Base-by-base conservation (phyloP, 2,797 vertebrate genomes). In the Phoxinus dragarum region DNA sequence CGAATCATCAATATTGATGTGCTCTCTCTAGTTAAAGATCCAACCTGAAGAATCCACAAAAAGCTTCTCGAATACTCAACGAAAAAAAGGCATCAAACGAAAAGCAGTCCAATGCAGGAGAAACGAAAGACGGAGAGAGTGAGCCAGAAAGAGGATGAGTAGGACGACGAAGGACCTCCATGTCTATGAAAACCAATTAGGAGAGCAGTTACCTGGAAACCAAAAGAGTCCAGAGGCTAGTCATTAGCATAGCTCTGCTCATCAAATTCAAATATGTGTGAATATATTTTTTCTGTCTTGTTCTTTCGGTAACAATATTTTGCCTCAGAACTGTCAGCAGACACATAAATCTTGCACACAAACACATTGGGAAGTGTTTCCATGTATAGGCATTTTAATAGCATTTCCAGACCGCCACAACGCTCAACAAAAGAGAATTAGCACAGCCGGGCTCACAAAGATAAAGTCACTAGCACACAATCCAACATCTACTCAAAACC, bases 161-260 rank as follows among this genome's bases (percentile, higher is more conserved):
- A 80, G 61, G 64, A 82, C 68, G 80, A 86, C 80, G 61, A 78
- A 73, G 44, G 44, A 59, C 74, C 84, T 83, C 67, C 85, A 75
- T 87, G 87, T 67, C 85, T 88, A 89, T 85, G 80, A 90, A 92
- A 87, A 80, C 80, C 83, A 90, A 92, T 93, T 90, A 92, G 67
- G 74, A 64, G 49, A 88, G 88, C 87, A 80, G 91, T 93, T 93
- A 93, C 93, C 92, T 93, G 93, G 91, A 93, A 92, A 94, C 92
- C 90, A 81, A 82, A 84, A 88, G 84, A 84, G 88, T 89, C 88
- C 85, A 88, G 84, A 92, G 90, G 85, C 79, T 81, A 91, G 90
- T 79, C 88, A 92, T 93, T 91, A 93, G 84, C 81, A 88, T 84
- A 81, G 14, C 89, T 67, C 88, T 84, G 78, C 88, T 86, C 38